Evolutionary conservation across 2,888 invertebrate genomes (phyloP), one percentile per base, ranked within the genome.

Genomic region (Amblyjoppa fuscipennis): DNA sequence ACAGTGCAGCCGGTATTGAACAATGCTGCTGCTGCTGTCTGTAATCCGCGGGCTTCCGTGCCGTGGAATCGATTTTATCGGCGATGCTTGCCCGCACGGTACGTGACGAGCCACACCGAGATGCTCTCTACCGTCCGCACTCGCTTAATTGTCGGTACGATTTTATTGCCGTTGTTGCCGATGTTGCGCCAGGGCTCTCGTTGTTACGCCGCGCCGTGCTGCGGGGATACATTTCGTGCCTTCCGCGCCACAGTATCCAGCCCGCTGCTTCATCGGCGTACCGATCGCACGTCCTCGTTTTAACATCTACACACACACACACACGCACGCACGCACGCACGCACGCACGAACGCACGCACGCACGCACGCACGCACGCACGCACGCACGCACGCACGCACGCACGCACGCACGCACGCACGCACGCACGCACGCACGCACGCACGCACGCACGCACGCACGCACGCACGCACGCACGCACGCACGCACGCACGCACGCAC

Each of bases 101-200:
- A 81, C 81, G 81, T 81, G 81, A 79, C 78, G 78, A 74, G 75
- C 25, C 31, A 34, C 73, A 34, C 70, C 28, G 51, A 76, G 41
- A 49, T 61, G 64, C 20, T 34, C 31, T 64, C 13, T 7, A 16
- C 9, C 53, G 53, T n/a, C 20, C 28, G 28, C 13, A 5, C 25
- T 28, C 64, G 70, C 70, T 75, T 79, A 79, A 85, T 85, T 79
- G 81, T 78, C 81, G 78, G 78, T 74, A 84, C 84, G 70, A 41
- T 84, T 84, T 81, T 77, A 77, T 84, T 73, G 71, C 73, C 34
- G 53, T 80, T 71, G 51, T 45, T 41, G 34, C 49, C 51, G 61
- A 69, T 13, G 41, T 84, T 81, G 68, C 80, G 80, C 61, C 80
- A 76, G 25, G 45, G 38, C 59, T 81, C 73, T 66, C 41, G 45